phyloP scores from a whole-genome alignment of 2,888 invertebrate genomes.

The Laspeyria flexula region DNA sequence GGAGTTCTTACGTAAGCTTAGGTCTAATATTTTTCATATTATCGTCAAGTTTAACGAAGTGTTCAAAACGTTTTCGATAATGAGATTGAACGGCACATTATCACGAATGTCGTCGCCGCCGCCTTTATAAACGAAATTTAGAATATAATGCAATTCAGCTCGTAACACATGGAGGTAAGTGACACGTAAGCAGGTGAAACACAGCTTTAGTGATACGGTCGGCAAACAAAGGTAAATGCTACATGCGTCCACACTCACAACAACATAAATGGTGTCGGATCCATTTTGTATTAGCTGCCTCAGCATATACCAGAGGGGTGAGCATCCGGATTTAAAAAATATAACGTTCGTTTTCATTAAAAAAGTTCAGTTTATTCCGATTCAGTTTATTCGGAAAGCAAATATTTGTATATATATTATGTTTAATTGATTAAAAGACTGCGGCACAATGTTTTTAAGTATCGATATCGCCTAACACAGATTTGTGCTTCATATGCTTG shows the following conservation, averaged over 20 bases:
- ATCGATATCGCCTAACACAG: constrained; percentile 30
- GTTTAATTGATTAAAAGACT: constrained; percentile 29
- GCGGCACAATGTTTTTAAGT: constrained; percentile 16
- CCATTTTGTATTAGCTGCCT: constrained; percentile 67
- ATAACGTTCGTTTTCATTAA: constrained; percentile 58
- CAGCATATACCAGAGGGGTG: constrained; percentile 52
- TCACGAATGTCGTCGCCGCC: not conserved
- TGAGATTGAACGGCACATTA: constrained; percentile 13
- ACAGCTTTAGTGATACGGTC: constrained; percentile 30
- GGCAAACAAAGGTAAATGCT: constrained; percentile 46
- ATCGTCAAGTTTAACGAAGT: constrained; percentile 20
- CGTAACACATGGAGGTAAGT: constrained; percentile 8
- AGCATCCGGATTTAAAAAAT: constrained; percentile 35
- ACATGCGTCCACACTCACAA: constrained; percentile 50
- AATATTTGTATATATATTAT: constrained; percentile 36
- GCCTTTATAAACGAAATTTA: constrained; percentile 6
- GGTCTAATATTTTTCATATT: constrained; percentile 12
- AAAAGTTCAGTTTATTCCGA: constrained; percentile 56
- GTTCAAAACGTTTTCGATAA: constrained; percentile 18
- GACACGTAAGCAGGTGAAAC: constrained; percentile 16
- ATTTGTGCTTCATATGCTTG: constrained; percentile 22
- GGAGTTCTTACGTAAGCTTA: constrained; percentile 9
- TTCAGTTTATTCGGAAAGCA: constrained; percentile 36
- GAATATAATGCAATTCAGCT: constrained; percentile 13
- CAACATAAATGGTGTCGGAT: constrained; percentile 57